Evolutionary conservation across 2,888 invertebrate genomes (phyloP), one percentile per base, ranked within the genome.

Genomic region (Drosophila koepferae): DNA sequence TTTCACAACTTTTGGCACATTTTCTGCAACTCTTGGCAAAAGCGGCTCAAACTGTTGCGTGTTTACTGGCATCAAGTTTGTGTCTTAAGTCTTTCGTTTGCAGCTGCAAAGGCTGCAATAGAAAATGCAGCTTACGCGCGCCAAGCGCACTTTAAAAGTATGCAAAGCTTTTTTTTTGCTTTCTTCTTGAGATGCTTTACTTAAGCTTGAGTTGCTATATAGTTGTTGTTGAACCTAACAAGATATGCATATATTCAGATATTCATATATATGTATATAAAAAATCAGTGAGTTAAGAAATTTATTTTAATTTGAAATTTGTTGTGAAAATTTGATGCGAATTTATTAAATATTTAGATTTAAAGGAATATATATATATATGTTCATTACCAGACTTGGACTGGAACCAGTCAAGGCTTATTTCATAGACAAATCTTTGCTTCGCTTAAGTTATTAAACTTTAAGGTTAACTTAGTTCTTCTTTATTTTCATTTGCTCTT

Each of bases 21-120:
- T 44, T 18, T 18, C 38, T 3, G 31, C 20, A 28, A 20, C 20
- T 46, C 9, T 1, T 4, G 1, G 23, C 6, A 9, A 16, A 58
- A 23, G 7, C 16, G 20, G 3, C 12, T 23, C 6, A 36, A 55
- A 53, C 14, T 58, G 48, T 53, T 63, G 74, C 46, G 36, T 61
- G 41, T 56, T 53, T 61, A 6, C 18, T 31, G 38, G 72, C 63
- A 44, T 6, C 43, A 31, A 72, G 88, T 80, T 88, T 59, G 80
- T 72, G 61, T 59, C 74, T 65, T 62, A 49, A 85, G 77, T 85
- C 86, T 55, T 82, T 82, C 14, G 68, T 72, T 76, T 4, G 7
- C 40, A 6, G 68, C 85, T 38, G 3, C 63, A 73, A 65, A 77
- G 69, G 20, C 54, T 64, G 79, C 79, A 43, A 46, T 41, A 49